A percentile compares a stretch with the other conserved stretches of the same genome.
Evolutionary conservation across 1,140 invertebrate genomes (phyloP).

Genomic region (Odontomachus brunneus): DNA sequence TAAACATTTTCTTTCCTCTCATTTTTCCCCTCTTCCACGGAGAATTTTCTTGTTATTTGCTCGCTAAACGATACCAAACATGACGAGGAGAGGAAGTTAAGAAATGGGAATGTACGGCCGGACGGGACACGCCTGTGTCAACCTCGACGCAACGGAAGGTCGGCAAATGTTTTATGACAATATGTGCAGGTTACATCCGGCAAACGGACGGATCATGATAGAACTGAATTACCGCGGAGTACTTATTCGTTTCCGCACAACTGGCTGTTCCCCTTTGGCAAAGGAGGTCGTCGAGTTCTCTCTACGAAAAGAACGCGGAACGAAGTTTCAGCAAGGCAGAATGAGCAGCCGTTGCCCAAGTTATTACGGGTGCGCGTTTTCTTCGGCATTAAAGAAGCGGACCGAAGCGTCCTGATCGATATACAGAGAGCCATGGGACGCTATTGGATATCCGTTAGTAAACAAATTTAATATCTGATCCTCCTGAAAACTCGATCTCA

Average conservation of each 20-base stretch:
- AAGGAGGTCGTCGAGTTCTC: conserved; percentile 70
- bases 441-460: conserved; percentile 74
- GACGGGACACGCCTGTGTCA: background rate
- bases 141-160: background rate
- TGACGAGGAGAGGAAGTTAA: no score
- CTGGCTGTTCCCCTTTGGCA: conserved; percentile 79
- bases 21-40: no score
- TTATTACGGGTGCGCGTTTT: conserved; percentile 62
- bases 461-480: conserved; percentile 50
- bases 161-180: conserved; percentile 7
- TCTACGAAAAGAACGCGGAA: conserved; percentile 65
- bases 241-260: conserved; percentile 78
- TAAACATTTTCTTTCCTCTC: no score
- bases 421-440: conserved; percentile 70
- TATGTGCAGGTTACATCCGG: conserved; percentile 26
- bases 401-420: conserved; percentile 67
- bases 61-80: no score
- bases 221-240: conserved; percentile 69
- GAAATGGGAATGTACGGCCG: no score
- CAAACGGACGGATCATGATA: conserved; percentile 59
- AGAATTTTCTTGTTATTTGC: no score
- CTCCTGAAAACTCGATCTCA: conserved; percentile 5
- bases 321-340: conserved; percentile 47
- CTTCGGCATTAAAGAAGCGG: conserved; percentile 65
- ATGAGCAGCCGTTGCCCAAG: conserved; percentile 42